A percentile compares a stretch with the other conserved stretches of the same genome.
Evolutionary conservation across 1,140 invertebrate genomes (phyloP).

Genomic region (Pseudomyrmex flavicornis): DNA sequence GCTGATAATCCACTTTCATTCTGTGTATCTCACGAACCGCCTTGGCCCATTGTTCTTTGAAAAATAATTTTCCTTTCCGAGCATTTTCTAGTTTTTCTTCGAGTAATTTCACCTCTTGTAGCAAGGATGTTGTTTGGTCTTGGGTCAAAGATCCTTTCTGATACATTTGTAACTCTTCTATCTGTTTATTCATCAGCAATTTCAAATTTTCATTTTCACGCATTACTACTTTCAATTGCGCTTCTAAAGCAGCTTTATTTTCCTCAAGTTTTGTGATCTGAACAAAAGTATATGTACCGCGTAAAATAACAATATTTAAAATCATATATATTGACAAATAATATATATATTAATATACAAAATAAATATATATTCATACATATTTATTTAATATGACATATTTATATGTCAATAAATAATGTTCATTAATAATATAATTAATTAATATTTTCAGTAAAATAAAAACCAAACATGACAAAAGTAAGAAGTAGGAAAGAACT

Average conservation of each 20-base stretch:
- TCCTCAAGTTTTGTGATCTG: constrained; percentile 78
- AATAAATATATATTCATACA: neutral
- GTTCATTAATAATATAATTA: neutral
- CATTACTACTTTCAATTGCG: constrained; percentile 78
- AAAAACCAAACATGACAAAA: no score
- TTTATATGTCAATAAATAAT: neutral
- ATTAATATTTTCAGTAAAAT: no score
- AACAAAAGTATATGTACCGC: neutral
- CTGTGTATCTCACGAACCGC: constrained; percentile 86
- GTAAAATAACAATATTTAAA: constrained; percentile 7
- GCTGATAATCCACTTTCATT: constrained; percentile 83
- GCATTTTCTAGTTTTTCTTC: constrained; percentile 86
- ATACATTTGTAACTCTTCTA: constrained; percentile 78
- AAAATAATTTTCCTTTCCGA: constrained; percentile 86
- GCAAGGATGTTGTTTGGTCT: constrained; percentile 82
- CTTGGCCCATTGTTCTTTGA: constrained; percentile 87
- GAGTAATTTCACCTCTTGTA: constrained; percentile 85
- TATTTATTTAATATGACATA: neutral
- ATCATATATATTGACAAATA: neutral
- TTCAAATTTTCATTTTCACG: constrained; percentile 82
- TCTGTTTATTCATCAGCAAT: constrained; percentile 78
- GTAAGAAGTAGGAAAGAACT: no score
- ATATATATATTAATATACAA: neutral
- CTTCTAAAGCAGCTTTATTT: constrained; percentile 76
- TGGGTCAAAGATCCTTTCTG: constrained; percentile 82